Evolutionary conservation across 2,113 vertebrate species (phyloP), one percentile per base, ranked within the genome.

Genomic region (Pituophis catenifer): DNA sequence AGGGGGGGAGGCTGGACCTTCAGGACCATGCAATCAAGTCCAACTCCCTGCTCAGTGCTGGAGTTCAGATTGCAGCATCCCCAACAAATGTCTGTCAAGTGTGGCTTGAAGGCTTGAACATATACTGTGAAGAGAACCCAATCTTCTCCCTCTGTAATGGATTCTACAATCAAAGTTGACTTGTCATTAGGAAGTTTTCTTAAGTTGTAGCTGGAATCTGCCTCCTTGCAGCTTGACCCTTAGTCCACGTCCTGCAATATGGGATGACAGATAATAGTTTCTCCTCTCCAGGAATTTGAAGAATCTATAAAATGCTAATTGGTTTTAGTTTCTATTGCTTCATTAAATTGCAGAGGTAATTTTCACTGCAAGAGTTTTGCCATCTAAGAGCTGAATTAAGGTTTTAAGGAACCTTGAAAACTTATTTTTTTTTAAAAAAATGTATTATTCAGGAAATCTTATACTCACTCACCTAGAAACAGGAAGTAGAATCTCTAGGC

Each of bases 321-420:
- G 62, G 33, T 17, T 90, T 91, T 95, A 93, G 57, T 86, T 24
- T 93, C 70, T 93, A 90, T 93, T 92, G 94, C 44, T 94, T 96
- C 95, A 54, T 23, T 93, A 54, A 24, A 95, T 90, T 8, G 58
- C 55, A 91, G 91, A 91, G 44, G 85, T 92, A 23, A 81, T 81
- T 81, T 0, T 21, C 88, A 88, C 1, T 94, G 88, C 12, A 17
- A 33, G 65, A 70, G 85, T 11, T 59, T 88, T 50, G 90, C 65
- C 48, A 58, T 92, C 2, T 11, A 21, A 48, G 10, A 0, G 91
- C 91, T 9, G 19, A 86, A 59, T 29, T 0, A 0, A 91, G 75
- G 48, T 62, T 94, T 92, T 90, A 52, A 95, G 33, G 95, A 95
- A 59, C 88, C 91, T 85, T 26, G 33, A 65, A 29, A 88, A 70